Evolutionary conservation across 2,888 invertebrate species (phyloP).

Genomic region (Diogma glabrata): DNA sequence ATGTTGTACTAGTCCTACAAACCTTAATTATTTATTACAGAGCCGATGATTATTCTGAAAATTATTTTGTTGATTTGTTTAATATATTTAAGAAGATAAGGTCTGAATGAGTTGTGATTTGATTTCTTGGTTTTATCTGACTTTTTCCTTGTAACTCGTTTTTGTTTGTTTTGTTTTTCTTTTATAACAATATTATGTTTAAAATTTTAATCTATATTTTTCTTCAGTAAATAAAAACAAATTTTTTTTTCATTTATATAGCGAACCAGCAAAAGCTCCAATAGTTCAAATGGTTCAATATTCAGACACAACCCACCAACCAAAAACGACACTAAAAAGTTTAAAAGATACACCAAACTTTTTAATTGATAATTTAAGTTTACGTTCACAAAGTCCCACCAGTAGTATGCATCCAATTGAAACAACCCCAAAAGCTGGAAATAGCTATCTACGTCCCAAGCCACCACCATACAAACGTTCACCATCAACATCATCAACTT

Average conservation of each 20-base stretch:
- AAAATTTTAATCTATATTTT: not conserved
- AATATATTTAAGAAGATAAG: conserved; percentile 55
- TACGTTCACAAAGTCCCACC: conserved; percentile 40
- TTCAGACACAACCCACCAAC: conserved; percentile 42
- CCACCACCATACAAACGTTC: conserved; percentile 34
- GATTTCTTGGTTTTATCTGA: conserved; percentile 7
- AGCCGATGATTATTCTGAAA: conserved; percentile 50
- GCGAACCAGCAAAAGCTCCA: not conserved
- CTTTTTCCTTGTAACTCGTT: not conserved
- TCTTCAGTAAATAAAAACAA: not conserved
- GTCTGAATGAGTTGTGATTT: conserved; percentile 13
- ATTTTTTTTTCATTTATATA: too few relatives aligned
- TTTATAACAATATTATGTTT: too few relatives aligned
- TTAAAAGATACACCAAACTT: conserved; percentile 40
- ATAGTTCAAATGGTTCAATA: conserved; percentile 52
- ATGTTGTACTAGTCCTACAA: conserved; percentile 17
- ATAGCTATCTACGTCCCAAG: conserved; percentile 33
- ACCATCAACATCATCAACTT: conserved; percentile 21
- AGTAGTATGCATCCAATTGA: conserved; percentile 43
- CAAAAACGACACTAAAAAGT: conserved; percentile 47
- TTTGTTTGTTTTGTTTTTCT: not conserved
- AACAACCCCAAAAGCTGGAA: conserved; percentile 39
- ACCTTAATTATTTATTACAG: conserved; percentile 35
- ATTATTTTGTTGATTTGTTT: conserved; percentile 57
- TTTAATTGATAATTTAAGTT: conserved; percentile 32